Evolutionary conservation across 2,888 invertebrate genomes (phyloP), one percentile per base, ranked within the genome.

Genomic region (Mylabris sibirica): DNA sequence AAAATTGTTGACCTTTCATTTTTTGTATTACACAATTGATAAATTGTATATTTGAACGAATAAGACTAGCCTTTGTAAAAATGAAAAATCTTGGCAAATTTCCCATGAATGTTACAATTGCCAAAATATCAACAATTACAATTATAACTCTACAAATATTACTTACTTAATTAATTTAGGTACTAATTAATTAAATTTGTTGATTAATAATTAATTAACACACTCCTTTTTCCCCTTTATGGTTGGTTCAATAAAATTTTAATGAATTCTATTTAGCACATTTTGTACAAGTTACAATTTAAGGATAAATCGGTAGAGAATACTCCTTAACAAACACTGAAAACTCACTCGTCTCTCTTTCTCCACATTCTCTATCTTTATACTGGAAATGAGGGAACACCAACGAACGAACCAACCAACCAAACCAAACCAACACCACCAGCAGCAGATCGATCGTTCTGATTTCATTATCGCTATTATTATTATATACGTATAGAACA

Each of bases 401-500:
- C 30, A 30, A 30, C 30, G 30, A 30, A 30, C 30, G 30, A 30
- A 30, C 30, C 5, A 30, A 30, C 30, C 30, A 30, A 30, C 30
- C 30, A 30, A 30, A 30, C 30, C 30, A 30, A 30, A 30, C 30
- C 30, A 30, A 30, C 30, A 4, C 4, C 4, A 30, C 30, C 30
- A 30, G 8, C 30, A 30, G 5, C 30, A 49, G 11, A 49, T 49
- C 49, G 49, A 49, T 49, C 20, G 49, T 49, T 20, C 20, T 49
- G 20, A 20, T 49, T 49, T 20, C 20, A 49, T 49, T 17, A 6
- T 30, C 8, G 30, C 30, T 30, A 8, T 30, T 30, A 30, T 30
- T 30, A 30, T 30, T 49, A n/a, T 53, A 66, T 53, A 53, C 24
- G 62, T 65, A 65, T 65, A 30, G 30, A 30, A 30, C 30, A 6